phyloP scores from a whole-genome alignment of 2,113 vertebrate genomes.

The Hoplias malabaricus region DNA sequence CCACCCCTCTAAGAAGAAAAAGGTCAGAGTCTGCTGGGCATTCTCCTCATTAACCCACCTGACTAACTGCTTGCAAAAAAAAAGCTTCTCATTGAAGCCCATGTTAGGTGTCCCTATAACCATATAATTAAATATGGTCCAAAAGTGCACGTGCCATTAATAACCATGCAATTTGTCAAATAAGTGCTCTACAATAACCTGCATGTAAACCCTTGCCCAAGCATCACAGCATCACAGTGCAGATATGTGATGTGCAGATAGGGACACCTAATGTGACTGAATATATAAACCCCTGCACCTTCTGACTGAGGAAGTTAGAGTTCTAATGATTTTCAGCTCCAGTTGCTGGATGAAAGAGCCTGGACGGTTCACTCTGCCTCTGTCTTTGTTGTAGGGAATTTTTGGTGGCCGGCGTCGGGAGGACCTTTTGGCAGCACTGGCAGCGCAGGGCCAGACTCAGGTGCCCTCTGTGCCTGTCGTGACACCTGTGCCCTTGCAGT shows the following conservation, averaged over 20 bases:
- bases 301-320: constrained; percentile 2
- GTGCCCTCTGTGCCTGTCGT: constrained; percentile 70
- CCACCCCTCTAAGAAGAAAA: constrained; percentile 98
- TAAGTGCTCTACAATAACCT: background rate
- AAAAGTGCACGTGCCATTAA: constrained; percentile 4
- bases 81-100: constrained; percentile 25
- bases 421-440: constrained; percentile 87
- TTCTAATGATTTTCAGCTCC: background rate
- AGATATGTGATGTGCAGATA: background rate
- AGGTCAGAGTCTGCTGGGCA: constrained; percentile 77
- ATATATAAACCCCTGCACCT: background rate
- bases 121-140: constrained; percentile 19
- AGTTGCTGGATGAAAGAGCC: constrained; percentile 8
- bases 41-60: constrained; percentile 42
- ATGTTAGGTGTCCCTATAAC: constrained; percentile 32
- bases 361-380: constrained; percentile 46
- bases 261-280: constrained; percentile 4
- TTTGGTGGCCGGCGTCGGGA: constrained; percentile 97
- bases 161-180: background rate
- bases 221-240: constrained; percentile 6
- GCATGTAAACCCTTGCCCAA: constrained; percentile 12
- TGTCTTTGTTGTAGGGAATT: constrained; percentile 82
- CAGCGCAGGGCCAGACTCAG: constrained; percentile 76
- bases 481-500: constrained; percentile 88
- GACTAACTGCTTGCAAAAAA: constrained; percentile 49